Base-by-base conservation (phyloP, 1,140 invertebrate species). In the Sitobion miscanthi region DNA sequence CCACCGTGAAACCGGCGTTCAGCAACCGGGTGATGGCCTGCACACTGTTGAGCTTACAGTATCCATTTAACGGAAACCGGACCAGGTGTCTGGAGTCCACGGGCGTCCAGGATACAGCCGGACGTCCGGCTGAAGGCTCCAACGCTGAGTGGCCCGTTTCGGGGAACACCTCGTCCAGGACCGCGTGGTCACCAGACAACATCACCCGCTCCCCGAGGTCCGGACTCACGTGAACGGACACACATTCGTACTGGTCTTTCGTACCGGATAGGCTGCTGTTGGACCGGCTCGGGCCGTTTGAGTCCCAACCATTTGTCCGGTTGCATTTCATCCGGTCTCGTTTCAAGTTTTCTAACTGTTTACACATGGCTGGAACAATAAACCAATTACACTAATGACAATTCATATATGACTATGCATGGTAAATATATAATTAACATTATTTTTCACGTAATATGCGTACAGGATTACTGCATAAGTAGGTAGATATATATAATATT, bases 11-110 rank as follows among this genome's bases (percentile, higher is more conserved):
- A 57, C 97, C 97, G 93, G 97, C 96, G 95, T 98, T 98, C n/a
- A 99, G 95, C 45, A 99, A 96, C 95, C 98, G 96, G 94, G 97
- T 97, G 94, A 99, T 97, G 52, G 98, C 98, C 95, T 99, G 98
- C 69, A 99, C 96, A 25, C 98, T 98, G 95, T 98, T 99, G 47
- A 99, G 95, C 95, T 99, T 98, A 95, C 98, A 98, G 95, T 98
- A 99, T 94, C 98, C 98, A 95, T 99, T 99, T 23, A 99, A 95
- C 5, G 98, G 98, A 95, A 99, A 99, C 85, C 98, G 96, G 91
- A 98, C 98, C 21, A 98, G 97, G 95, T 98, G 97, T 62, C 97
- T 96, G 82, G 97, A 96, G 95, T 98, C 98, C 94, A 97, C 96
- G 94, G 98, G 97, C 94, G 98, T 98, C 97, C 98, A 98, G 38